Conservation (phyloP, 2,888 invertebrate genomes). For the Mellilla xanthometata region DNA sequence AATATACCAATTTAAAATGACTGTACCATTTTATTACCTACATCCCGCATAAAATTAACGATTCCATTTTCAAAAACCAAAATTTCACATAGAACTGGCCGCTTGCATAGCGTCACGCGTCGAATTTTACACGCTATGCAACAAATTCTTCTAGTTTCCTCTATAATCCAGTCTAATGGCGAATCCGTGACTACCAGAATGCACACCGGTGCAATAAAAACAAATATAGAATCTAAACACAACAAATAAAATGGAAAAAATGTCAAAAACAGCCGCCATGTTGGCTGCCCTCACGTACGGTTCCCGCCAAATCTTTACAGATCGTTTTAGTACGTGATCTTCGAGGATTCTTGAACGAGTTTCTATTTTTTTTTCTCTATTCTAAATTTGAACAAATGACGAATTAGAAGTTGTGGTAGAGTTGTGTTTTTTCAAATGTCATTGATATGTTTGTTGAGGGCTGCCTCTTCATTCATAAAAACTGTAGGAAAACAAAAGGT, state of each 20-base stretch:
- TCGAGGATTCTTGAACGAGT: conserved; percentile 40
- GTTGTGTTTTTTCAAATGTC: conserved; percentile 38
- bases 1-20: too few relatives aligned
- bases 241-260: conserved; percentile 69
- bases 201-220: conserved; percentile 73
- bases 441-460: conserved; percentile 44
- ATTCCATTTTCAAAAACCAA: neutral
- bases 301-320: conserved; percentile 68
- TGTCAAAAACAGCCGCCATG: conserved; percentile 26
- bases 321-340: conserved; percentile 78
- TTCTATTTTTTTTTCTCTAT: conserved; percentile 29
- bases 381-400: conserved; percentile 40
- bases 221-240: conserved; percentile 70
- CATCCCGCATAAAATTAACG: neutral
- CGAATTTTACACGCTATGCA: conserved; percentile 29
- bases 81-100: neutral
- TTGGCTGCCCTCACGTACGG: conserved; percentile 57
- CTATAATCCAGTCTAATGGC: conserved; percentile 62
- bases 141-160: conserved; percentile 36
- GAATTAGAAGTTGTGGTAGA: conserved; percentile 36
- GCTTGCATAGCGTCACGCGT: conserved; percentile 25
- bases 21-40: too few relatives aligned
- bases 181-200: conserved; percentile 70
- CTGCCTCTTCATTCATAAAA: neutral
- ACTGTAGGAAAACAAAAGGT: neutral